Evolutionary conservation across 2,113 vertebrate species (phyloP), one percentile per base, ranked within the genome.

Genomic region (Corythornis madagascariensis): DNA sequence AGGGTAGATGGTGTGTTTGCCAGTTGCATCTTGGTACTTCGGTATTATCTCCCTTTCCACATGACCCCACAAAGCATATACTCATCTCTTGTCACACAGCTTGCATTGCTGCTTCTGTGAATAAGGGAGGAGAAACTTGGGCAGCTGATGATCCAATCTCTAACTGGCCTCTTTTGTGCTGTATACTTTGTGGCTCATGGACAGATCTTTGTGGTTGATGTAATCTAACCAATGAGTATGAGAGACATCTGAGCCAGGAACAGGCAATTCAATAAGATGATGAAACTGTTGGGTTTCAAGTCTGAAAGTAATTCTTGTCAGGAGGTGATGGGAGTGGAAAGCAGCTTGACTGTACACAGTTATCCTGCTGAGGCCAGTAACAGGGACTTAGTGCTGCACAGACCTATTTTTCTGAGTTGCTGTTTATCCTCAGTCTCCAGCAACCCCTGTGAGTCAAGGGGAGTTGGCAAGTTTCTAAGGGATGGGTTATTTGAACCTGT

Each of bases 181-280:
- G 6, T 64, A 19, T 67, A 52, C 52, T 48, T 3, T 64, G 35
- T 81, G 73, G 78, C 43, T 65, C 56, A 4, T 40, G 50, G 66
- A 29, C 50, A 75, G 29, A 33, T 61, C 78, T 85, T 81, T 1
- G 0, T 88, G 52, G 70, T 31, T 88, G 75, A 71, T 90, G 79
- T 90, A 77, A 81, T 83, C 76, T 77, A 52, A 72, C 66, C 78
- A 80, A 92, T 83, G 81, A 25, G 3, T 82, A 12, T 26, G 31
- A 67, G 65, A 91, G 56, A 85, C 52, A 66, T 90, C 59, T 89
- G 90, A 94, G 67, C 87, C 60, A 64, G 38, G 50, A 91, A 79
- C 12, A 70, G 63, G 70, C 70, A 76, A 70, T 82, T 79, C 84
- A 92, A 63, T 82, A 75, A 92, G 86, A 50, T 56, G 74, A 80